These are phyloP conservation scores for Perithous albicinctus DNA, from an alignment of 2,888 invertebrate genomes.

Conservation along the genomic window DNA sequence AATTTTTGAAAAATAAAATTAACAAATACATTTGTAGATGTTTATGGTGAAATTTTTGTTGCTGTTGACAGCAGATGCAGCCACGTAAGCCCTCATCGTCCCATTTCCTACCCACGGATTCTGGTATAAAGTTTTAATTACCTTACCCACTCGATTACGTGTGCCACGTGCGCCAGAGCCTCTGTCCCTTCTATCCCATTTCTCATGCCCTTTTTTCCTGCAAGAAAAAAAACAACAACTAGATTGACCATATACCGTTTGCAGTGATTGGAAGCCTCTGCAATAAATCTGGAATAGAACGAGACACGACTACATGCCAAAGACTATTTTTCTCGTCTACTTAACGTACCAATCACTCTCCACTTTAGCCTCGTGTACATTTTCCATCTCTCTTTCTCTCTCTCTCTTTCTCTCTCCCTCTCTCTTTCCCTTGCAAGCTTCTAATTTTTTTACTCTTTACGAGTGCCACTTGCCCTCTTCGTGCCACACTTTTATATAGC, in stretches of 20 bases:
- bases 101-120: no score
- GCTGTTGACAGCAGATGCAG: no score
- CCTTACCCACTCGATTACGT: no score
- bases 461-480: neutral
- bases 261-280: neutral
- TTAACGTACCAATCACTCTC: slow-evolving; percentile 3
- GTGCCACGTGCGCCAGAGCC: no score
- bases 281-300: neutral
- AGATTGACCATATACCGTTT: neutral
- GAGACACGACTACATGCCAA: neutral
- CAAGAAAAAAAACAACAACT: neutral
- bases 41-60: no score
- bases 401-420: no score
- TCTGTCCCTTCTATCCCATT: neutral
- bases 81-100: no score
- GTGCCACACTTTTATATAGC: neutral
- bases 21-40: no score
- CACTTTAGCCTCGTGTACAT: neutral
- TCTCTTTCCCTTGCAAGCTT: neutral
- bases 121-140: no score
- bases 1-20: no score
- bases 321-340: slow-evolving; percentile 1
- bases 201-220: neutral
- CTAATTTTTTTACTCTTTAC: neutral
- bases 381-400: no score